Conservation (phyloP, 2,113 vertebrate genomes). For the Phylloscopus whistleri region DNA sequence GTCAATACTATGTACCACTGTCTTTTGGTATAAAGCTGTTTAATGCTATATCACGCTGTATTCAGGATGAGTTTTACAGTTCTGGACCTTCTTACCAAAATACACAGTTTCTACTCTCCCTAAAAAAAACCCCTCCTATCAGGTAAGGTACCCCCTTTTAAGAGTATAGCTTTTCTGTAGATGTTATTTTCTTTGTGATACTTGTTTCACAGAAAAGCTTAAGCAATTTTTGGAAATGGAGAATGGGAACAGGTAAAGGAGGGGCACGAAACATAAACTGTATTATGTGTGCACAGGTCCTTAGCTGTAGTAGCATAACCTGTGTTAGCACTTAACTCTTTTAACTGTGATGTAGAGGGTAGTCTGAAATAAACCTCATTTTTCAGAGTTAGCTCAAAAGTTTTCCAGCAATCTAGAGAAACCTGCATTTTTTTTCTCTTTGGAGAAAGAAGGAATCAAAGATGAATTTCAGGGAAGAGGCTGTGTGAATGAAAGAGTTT, state of each 20-base stretch:
- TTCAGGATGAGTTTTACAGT: background rate
- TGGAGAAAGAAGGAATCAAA: background rate
- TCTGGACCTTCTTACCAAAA: background rate
- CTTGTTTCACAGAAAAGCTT: background rate
- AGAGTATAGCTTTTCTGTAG: background rate
- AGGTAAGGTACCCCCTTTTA: background rate
- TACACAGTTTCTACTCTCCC: background rate
- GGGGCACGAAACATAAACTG: background rate
- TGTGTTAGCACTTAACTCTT: background rate
- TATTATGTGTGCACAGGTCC: background rate
- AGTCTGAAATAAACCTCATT: background rate
- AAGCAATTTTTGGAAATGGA: background rate
- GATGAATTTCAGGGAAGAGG: background rate
- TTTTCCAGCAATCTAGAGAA: background rate
- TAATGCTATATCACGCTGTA: constrained; percentile 25
- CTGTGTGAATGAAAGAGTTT: background rate
- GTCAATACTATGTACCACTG: constrained; percentile 10
- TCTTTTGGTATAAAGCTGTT: constrained; percentile 47
- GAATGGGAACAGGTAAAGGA: background rate
- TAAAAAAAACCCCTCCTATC: background rate
- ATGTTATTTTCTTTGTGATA: background rate
- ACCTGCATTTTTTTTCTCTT: background rate
- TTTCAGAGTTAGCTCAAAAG: background rate
- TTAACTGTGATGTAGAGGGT: background rate
- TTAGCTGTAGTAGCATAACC: background rate